Conservation (phyloP, 2,888 invertebrate genomes). For the Anoplius nigerrimus region DNA sequence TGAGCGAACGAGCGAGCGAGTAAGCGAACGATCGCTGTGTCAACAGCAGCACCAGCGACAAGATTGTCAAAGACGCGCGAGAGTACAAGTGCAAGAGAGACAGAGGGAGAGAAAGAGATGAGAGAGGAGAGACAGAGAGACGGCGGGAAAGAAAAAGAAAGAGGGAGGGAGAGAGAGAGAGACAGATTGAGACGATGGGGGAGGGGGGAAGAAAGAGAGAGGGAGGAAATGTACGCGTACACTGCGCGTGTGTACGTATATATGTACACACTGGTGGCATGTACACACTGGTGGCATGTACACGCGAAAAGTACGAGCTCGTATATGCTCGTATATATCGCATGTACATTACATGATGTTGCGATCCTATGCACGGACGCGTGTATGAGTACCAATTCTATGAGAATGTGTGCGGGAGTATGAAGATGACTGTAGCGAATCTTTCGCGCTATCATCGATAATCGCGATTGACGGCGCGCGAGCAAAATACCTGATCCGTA, state of each 20-base stretch:
- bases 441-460: background rate
- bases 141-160: background rate
- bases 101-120: constrained; percentile 10
- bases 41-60: constrained; percentile 50
- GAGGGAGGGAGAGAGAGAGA: constrained; percentile 14
- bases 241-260: too few species aligned
- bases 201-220: constrained; percentile 5
- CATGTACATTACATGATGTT: constrained; percentile 1
- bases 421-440: constrained; percentile 2
- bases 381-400: constrained; percentile 8
- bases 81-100: constrained; percentile 1
- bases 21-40: constrained; percentile 41
- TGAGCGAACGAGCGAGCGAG: constrained; percentile 26
- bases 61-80: constrained; percentile 51
- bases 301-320: too few species aligned
- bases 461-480: constrained; percentile 24
- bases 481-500: constrained; percentile 86
- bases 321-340: too few species aligned
- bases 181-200: background rate
- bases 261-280: too few species aligned
- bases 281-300: too few species aligned
- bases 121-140: constrained; percentile 9
- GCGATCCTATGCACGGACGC: constrained; percentile 1
- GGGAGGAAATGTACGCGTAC: background rate
- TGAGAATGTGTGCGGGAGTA: background rate